Base-by-base conservation (phyloP, 2,888 invertebrate genomes). In the Digitonthophagus gazella region DNA sequence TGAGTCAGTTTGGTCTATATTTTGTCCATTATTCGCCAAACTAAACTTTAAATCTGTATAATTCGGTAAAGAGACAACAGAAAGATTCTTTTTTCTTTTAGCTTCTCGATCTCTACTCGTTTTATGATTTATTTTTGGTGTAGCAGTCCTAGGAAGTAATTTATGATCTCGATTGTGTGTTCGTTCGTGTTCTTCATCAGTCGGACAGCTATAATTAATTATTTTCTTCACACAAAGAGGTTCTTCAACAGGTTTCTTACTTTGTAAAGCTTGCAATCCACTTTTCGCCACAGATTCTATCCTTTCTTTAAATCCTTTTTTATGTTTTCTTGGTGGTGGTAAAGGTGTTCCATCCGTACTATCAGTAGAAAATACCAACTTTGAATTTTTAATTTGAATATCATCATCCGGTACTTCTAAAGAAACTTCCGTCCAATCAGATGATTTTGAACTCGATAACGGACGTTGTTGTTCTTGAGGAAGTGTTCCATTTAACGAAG, bases 381-480 rank as follows among this genome's bases (percentile, higher is more conserved):
- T 79, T 0, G 82, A 79, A 71, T 82, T 81, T 58, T 78, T 77
- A 15, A 79, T 72, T 66, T 79, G 77, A 44, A 80, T 74, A 18
- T 76, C 76, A 76, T 83, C 78, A 3, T 82, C 82, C 15, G 85
- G 84, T 66, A 85, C 85, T 78, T 85, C 85, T 67, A 86, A 80
- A 72, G 84, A 82, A 67, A 84, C 85, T 75, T 86, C 85, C 54
- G 85, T 86, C 86, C 86, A 86, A 74, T 86, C 86, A 1, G 80
- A 77, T 3, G 81, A 81, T 74, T 81, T 82, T 2, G 81, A 79
- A 0, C 64, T 64, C 2, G 70, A 69, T n/a, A 71, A 54, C 6
- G 71, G 58, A 3, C 65, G 63, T 58, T 63, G 61, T 20, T 67
- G 67, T 8, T 44, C 11, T 19, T 61, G 18, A 44, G 69, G 68